Conservation (phyloP, 1,140 invertebrate species). For the Eufriesea mexicana region DNA sequence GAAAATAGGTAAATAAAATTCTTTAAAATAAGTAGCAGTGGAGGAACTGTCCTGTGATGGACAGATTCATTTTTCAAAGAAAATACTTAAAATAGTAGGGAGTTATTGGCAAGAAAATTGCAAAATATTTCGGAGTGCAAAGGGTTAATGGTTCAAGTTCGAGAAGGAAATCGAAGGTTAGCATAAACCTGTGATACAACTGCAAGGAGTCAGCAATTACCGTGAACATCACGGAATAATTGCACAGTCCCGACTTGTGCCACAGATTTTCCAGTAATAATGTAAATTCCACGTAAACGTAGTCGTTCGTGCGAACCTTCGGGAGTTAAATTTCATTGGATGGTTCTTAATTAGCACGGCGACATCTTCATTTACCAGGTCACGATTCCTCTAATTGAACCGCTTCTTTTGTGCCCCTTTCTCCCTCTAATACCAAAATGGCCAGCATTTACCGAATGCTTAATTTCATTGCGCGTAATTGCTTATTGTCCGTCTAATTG, state of each 20-base stretch:
- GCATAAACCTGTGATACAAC: not conserved
- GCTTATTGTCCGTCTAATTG: not conserved
- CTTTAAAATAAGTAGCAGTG: too few relatives aligned
- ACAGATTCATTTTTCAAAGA: too few relatives aligned
- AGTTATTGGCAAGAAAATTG: too few relatives aligned
- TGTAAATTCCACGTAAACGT: not conserved
- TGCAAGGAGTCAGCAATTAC: not conserved
- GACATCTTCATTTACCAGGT: constrained; percentile 11
- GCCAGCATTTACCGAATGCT: not conserved
- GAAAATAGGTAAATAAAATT: too few relatives aligned
- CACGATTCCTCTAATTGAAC: constrained; percentile 17
- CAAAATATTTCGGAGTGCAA: too few relatives aligned
- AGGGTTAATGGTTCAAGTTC: too few relatives aligned
- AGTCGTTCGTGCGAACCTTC: too few relatives aligned
- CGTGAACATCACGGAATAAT: not conserved
- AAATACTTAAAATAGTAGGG: too few relatives aligned
- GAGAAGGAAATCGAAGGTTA: not conserved
- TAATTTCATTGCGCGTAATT: constrained; percentile 5
- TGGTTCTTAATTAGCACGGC: not conserved
- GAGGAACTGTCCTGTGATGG: too few relatives aligned
- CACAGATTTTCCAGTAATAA: not conserved
- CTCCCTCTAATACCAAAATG: not conserved
- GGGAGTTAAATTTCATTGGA: not conserved
- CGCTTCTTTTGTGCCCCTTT: not conserved
- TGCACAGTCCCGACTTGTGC: too few relatives aligned